Evolutionary conservation across 1,140 invertebrate species (phyloP), one percentile per base, ranked within the genome.

Genomic region (Drosophila athabasca): DNA sequence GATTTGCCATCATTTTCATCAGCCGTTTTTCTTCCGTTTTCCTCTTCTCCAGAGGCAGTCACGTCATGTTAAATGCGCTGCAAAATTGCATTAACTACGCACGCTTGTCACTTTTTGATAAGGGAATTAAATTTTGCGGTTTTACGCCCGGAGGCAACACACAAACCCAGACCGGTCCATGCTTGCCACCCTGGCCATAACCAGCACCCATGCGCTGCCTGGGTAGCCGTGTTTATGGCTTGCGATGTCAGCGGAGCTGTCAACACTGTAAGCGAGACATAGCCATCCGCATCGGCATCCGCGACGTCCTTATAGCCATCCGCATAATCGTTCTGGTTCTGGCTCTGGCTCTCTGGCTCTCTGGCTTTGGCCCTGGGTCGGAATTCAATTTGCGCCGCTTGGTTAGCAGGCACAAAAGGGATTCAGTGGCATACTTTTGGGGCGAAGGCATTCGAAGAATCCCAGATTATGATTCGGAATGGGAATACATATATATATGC

Each of bases 31-130:
- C 22, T 17, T 19, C 5, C 43, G 8, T 6, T 29, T 17, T 17
- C n/a, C 43, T 45, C 6, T 45, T 59, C 31, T 45, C 44, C 11
- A 19, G 35, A 26, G 59, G 58, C 79, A 78, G 69, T 54, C 49
- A 77, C 66, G 78, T 82, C 82, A 87, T 87, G 89, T 90, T 90
- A 89, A 90, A 90, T 90, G 85, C 81, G 74, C 80, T 84, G 89
- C 80, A 89, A 90, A 90, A 90, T 90, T 90, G 89, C 89, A 90
- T 90, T 90, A 90, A 90, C 90, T 90, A 90, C 89, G 87, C 84
- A 87, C 82, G 88, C 89, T 90, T 90, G 89, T 90, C 89, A 90
- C 79, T 84, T 90, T 84, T 84, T 90, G 89, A 90, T 90, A 90
- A 90, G 89, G 80, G 89, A 90, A 90, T 90, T 90, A 90, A 85